phyloP scores from a whole-genome alignment of 1,140 invertebrate genomes.

The Nebria ingens region DNA sequence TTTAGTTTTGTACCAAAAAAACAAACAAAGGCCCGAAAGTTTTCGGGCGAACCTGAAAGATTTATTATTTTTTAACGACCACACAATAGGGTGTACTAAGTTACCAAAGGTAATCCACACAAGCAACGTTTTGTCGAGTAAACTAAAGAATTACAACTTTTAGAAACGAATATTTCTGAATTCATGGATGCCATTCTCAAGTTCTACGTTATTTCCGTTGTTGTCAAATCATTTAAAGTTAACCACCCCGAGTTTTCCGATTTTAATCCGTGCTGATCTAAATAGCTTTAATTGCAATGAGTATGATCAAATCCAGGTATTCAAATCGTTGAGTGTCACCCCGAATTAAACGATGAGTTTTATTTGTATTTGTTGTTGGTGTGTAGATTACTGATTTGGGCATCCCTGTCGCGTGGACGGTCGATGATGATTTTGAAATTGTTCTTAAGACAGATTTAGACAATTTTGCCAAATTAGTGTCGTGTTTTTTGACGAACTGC shows the following conservation, averaged over 20 bases:
- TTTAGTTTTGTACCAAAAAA: background rate
- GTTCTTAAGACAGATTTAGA: conserved; percentile 54
- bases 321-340: too few species aligned
- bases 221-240: conserved; percentile 11
- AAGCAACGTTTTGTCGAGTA: too few species aligned
- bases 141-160: conserved; percentile 20
- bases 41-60: conserved; percentile 25
- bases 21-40: background rate
- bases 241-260: conserved; percentile 2
- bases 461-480: conserved; percentile 46
- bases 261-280: conserved; percentile 8
- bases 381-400: conserved; percentile 56
- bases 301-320: background rate
- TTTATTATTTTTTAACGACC: conserved; percentile 27
- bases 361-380: background rate
- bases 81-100: conserved; percentile 31
- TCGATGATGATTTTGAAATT: conserved; percentile 45
- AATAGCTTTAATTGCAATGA: conserved; percentile 10
- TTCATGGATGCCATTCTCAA: conserved; percentile 1
- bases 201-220: background rate
- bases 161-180: conserved; percentile 1
- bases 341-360: too few species aligned
- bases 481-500: conserved; percentile 45
- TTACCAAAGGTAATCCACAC: conserved; percentile 33
- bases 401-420: conserved; percentile 51